Base-by-base conservation (phyloP, 2,888 invertebrate genomes). In the Chalcis sispes region DNA sequence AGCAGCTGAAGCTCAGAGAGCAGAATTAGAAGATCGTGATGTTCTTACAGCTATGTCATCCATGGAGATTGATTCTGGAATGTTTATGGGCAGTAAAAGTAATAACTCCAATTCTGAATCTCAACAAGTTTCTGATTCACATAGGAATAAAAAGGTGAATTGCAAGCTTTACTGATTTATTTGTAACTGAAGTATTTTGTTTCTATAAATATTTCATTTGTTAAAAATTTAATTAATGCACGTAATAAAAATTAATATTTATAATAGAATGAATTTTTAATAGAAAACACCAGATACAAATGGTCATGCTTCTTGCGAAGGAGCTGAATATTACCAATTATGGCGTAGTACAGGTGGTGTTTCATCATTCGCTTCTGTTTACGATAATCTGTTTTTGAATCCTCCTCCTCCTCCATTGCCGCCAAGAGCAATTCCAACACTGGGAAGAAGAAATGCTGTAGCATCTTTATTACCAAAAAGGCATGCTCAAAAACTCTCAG, bases 381-480 rank as follows among this genome's bases (percentile, higher is more conserved):
- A 85, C 20, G 86, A 87, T 71, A 81, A 83, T 8, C 77, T 85
- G 4, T 87, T 86, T 72, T 84, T 87, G 64, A 85, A 85, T 81
- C 88, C 88, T 72, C 87, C 94, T 50, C 95, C 95, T 46, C 88
- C 95, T 80, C 95, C 95, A 56, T n/a, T n/a, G n/a, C 95, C 95
- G 36, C 90, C 95, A 40, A 90, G 94, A 83, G 90, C 91, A 62
- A 89, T 92, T 40, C 96, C 96, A 87, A 92, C 93, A 81, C 89
- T 96, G 79, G 95, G 96, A 85, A 90, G 95, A 79, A 93, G 92
- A 0, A 90, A 90, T 82, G 91, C 90, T 52, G 46, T n/a, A 46
- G 2, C 46, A 85, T 85, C 90, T 86, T 94, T 95, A 1, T 92
- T 95, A 81, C 92, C 92, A 56, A 92, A 93, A 83, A 91, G 93